Percentiles rank a stretch among this genome's conserved stretches.
These are phyloP conservation scores for Trichonephila inaurata DNA, from an alignment of 1,140 invertebrate species.

Conservation along the genomic window DNA sequence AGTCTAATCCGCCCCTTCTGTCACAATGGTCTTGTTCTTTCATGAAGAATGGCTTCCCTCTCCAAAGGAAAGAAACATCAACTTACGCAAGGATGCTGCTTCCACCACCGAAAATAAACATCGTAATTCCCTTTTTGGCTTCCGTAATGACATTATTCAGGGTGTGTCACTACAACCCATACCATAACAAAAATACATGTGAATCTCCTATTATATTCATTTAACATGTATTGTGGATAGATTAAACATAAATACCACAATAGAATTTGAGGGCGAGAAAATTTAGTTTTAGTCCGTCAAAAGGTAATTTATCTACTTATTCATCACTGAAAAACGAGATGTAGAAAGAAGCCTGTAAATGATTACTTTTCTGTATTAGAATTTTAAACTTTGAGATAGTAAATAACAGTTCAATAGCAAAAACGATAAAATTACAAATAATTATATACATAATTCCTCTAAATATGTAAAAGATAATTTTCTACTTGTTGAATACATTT, in stretches of 20 bases:
- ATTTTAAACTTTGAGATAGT: too few species aligned
- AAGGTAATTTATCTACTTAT: background rate
- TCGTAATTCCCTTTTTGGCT: conserved; percentile 33
- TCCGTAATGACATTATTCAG: conserved; percentile 66
- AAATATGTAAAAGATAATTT: too few species aligned
- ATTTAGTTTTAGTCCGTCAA: background rate
- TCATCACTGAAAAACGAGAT: background rate
- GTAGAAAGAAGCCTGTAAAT: too few species aligned
- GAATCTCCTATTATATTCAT: background rate
- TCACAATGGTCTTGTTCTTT: conserved; percentile 54
- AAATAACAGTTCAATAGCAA: too few species aligned
- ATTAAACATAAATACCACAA: background rate
- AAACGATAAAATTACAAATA: too few species aligned
- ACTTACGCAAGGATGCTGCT: conserved; percentile 31
- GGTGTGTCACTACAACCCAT: conserved; percentile 30
- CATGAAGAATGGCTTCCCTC: conserved; percentile 38
- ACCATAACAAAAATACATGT: background rate
- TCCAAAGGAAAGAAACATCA: conserved; percentile 65
- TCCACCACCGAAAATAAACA: conserved; percentile 24
- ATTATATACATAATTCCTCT: too few species aligned
- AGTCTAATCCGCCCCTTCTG: conserved; percentile 36
- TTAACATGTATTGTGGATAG: background rate
- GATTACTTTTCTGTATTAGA: too few species aligned
- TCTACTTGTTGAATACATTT: too few species aligned
- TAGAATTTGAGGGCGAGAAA: background rate